Evolutionary conservation across 2,797 vertebrate species (phyloP).

Genomic region (Halcyon chelicuti): DNA sequence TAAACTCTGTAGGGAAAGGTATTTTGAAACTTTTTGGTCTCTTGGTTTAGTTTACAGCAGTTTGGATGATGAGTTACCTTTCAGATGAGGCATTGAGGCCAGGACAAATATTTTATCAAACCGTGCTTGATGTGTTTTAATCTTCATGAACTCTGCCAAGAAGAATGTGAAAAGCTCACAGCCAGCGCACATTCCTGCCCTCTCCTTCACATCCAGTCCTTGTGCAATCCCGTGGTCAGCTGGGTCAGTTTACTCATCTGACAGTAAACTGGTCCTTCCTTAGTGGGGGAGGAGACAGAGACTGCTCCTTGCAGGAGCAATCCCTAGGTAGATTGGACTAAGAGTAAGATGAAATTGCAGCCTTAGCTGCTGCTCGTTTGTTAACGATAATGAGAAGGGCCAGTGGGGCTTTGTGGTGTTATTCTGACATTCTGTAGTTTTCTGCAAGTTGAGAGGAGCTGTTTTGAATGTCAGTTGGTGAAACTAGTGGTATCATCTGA

Average conservation of each 20-base stretch:
- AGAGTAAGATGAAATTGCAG: background rate
- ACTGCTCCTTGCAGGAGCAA: background rate
- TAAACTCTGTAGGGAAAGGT: background rate
- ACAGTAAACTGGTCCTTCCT: background rate
- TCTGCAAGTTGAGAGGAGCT: background rate
- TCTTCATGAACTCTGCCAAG: background rate
- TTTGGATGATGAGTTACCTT: background rate
- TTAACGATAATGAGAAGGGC: background rate
- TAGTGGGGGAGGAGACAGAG: background rate
- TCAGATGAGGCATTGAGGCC: accelerated
- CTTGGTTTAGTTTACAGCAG: background rate
- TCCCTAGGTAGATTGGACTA: background rate
- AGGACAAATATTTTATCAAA: background rate
- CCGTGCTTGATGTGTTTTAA: background rate
- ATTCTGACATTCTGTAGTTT: background rate
- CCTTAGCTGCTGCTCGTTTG: background rate
- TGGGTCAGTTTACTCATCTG: background rate
- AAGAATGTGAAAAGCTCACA: background rate
- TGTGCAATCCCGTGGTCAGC: background rate
- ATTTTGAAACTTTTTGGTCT: background rate
- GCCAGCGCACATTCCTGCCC: background rate
- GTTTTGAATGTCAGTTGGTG: background rate
- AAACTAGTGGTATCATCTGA: background rate
- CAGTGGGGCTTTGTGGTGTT: background rate
- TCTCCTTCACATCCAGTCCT: background rate